Evolutionary conservation across 2,797 vertebrate genomes (phyloP), one percentile per base, ranked within the genome.

Genomic region (Eulemur rubriventer): DNA sequence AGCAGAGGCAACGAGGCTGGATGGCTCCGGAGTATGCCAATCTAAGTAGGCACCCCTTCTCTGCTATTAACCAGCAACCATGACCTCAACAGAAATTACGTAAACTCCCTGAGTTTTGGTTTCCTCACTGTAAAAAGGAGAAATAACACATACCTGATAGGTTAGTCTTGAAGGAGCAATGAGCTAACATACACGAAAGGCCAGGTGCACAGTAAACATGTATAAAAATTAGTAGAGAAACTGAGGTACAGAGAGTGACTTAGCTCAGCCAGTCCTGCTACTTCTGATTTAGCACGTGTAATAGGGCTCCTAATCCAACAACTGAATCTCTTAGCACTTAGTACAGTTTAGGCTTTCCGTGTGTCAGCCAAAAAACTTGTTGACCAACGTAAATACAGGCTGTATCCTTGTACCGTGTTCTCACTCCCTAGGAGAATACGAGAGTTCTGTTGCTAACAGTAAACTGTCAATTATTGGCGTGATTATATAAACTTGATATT

Each of bases 401-500:
- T 43, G 76, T 46, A 57, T 76, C 65, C 86, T 78, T 50, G 28
- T 12, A 9, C 41, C 0, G 2, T 30, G 33, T 20, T 83, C 75
- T 48, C 59, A 10, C 6, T 78, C 72, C 55, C 81, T 46, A 13
- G 65, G 63, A 92, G 70, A 95, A 94, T 5, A 38, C 50, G 22
- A 24, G 75, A 33, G 26, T 72, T 35, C 43, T 55, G 70, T 72
- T 1, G 2, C 80, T 12, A 38, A 28, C 26, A 14, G 16, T 78
- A 46, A 76, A 63, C 7, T 57, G 67, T 69, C 87, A 57, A 55
- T 50, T 96, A 79, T 24, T 50, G 55, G 43, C 55, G 43, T 13
- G 1, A 46, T 96, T 91, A 90, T 65, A 70, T 82, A 96, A 86
- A 93, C 48, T 30, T 65, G 33, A 67, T 91, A 93, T 83, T 89